These are phyloP conservation scores for Calliphora vicina DNA, from an alignment of 1,140 invertebrate species.

Conservation along the genomic window DNA sequence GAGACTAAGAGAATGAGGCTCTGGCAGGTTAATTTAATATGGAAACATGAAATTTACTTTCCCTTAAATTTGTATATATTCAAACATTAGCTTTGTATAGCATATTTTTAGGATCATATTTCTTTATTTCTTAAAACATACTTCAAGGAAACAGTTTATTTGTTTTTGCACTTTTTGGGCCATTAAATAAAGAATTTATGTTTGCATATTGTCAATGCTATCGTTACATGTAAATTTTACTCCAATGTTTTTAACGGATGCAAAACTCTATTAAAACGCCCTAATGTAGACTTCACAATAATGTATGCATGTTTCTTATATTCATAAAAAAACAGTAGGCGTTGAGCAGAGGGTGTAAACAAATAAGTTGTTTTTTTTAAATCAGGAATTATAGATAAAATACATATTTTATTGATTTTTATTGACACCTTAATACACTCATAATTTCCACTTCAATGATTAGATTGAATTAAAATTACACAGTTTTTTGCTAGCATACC, in stretches of 20 bases:
- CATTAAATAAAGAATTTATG: slow-evolving; percentile 62
- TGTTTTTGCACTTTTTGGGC: slow-evolving; percentile 59
- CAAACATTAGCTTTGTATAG: no score
- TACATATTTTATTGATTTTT: slow-evolving; percentile 27
- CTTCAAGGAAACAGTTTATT: slow-evolving; percentile 17
- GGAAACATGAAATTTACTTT: no score
- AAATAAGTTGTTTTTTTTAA: not conserved
- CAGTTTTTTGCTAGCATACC: not conserved
- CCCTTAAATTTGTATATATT: no score
- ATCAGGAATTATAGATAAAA: not conserved
- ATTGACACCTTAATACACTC: slow-evolving; percentile 26
- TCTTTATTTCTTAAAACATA: not conserved
- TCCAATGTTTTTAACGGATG: not conserved
- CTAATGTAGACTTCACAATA: not conserved
- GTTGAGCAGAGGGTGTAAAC: not conserved
- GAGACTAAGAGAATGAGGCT: not conserved
- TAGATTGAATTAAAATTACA: slow-evolving; percentile 17
- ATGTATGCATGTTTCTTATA: not conserved
- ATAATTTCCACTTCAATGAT: slow-evolving; percentile 27
- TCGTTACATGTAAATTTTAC: not conserved
- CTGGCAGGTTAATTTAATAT: no score
- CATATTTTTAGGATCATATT: no score
- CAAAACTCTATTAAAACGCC: slow-evolving; percentile 30
- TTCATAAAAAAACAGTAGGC: not conserved
- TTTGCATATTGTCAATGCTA: slow-evolving; percentile 23